phyloP scores from a whole-genome alignment of 1,140 invertebrate genomes.

The Lepidurus apus region DNA sequence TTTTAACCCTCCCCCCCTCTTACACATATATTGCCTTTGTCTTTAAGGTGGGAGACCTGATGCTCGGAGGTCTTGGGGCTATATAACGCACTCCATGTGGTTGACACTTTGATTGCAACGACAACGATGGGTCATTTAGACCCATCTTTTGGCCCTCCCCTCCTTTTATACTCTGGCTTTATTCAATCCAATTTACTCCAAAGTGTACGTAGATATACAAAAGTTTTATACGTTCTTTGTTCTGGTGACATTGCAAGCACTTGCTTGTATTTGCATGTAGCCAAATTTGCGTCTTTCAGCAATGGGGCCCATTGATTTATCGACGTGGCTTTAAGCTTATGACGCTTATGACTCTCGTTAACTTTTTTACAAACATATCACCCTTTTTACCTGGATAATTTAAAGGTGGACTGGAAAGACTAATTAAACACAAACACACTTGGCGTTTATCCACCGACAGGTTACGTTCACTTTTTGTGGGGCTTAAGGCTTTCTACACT shows the following conservation, averaged over 20 bases:
- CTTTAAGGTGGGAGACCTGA: not conserved
- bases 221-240: too few species aligned
- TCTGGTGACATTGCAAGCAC: too few species aligned
- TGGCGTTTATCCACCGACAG: too few species aligned
- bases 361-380: too few species aligned
- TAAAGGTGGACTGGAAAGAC: too few species aligned
- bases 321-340: not conserved
- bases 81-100: conserved; percentile 14
- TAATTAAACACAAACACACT: too few species aligned
- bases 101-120: conserved; percentile 3
- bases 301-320: not conserved
- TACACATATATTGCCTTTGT: not conserved
- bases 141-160: not conserved
- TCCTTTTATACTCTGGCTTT: not conserved
- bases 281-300: not conserved
- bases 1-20: too few species aligned
- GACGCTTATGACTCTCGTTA: too few species aligned
- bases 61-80: not conserved
- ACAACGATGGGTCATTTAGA: not conserved
- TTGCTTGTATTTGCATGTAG: not conserved
- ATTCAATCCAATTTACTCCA: not conserved
- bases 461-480: too few species aligned
- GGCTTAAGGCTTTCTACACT: too few species aligned
- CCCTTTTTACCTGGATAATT: too few species aligned
- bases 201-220: too few species aligned